Percentiles rank a stretch among this genome's conserved stretches.
Evolutionary conservation across 2,888 invertebrate species (phyloP).

Genomic region (Parapristionchus giblindavisi): DNA sequence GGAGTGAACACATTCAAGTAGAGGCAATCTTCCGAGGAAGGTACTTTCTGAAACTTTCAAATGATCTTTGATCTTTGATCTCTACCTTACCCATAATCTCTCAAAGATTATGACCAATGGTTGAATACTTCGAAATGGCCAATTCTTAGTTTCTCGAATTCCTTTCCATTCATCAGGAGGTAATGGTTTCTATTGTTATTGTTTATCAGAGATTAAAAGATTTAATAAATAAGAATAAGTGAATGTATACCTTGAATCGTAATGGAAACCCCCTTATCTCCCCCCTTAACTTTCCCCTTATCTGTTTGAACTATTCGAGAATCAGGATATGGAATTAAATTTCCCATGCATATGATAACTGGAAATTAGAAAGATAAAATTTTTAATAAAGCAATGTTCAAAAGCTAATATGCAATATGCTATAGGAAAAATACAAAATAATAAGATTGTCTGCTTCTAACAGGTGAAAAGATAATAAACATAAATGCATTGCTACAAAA

Average conservation of each 20-base stretch:
- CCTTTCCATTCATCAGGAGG: not conserved
- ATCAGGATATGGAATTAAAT: constrained; percentile 29
- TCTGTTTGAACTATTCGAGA: constrained; percentile 25
- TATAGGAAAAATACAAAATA: too few species aligned
- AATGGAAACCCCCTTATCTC: not conserved
- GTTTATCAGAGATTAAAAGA: not conserved
- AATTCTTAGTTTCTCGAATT: constrained; percentile 42
- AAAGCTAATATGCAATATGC: too few species aligned
- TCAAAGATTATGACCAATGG: too few species aligned
- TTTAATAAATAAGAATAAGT: not conserved
- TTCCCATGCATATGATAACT: too few species aligned
- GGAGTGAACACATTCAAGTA: constrained; percentile 63
- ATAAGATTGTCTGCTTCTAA: too few species aligned
- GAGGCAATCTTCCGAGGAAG: constrained; percentile 58
- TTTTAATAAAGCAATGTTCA: too few species aligned
- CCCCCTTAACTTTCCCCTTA: constrained; percentile 9
- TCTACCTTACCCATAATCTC: too few species aligned
- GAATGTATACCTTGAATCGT: constrained; percentile 21
- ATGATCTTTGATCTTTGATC: too few species aligned
- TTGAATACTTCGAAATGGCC: not conserved
- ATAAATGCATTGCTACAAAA: too few species aligned
- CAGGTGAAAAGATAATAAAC: too few species aligned
- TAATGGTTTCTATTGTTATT: constrained; percentile 45
- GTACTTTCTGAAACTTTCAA: constrained; percentile 43
- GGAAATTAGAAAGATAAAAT: too few species aligned